Conservation (phyloP, 2,113 vertebrate species). For the Perca fluviatilis region DNA sequence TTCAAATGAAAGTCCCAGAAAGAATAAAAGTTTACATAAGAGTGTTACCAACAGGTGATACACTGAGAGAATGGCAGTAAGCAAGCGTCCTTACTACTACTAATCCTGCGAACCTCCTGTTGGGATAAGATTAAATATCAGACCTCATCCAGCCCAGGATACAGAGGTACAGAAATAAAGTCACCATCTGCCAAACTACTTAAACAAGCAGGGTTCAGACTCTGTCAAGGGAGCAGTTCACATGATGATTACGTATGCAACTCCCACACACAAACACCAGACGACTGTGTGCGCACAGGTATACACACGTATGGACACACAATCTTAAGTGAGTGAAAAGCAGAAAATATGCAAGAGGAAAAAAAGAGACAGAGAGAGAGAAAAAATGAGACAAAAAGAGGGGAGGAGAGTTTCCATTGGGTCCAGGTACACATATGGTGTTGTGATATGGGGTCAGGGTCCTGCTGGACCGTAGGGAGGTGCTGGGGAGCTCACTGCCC, state of each 20-base stretch:
- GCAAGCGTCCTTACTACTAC: neutral
- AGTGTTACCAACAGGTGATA: neutral
- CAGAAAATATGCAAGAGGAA: slow-evolving; percentile 3
- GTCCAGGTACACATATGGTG: slow-evolving; percentile 58
- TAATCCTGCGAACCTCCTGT: slow-evolving; percentile 49
- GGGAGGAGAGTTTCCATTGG: slow-evolving; percentile 21
- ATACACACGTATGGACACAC: neutral
- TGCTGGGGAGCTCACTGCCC: slow-evolving; percentile 79
- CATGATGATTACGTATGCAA: slow-evolving; percentile 27
- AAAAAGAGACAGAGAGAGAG: neutral
- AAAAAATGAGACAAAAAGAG: slow-evolving; percentile 7
- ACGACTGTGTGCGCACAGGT: slow-evolving; percentile 20
- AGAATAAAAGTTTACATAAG: neutral
- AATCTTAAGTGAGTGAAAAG: slow-evolving; percentile 3
- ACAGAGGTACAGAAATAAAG: slow-evolving; percentile 47
- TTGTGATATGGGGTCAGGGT: slow-evolving; percentile 75
- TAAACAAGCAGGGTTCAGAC: slow-evolving; percentile 46
- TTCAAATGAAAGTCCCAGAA: neutral
- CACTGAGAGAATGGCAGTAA: neutral
- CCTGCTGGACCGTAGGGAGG: slow-evolving; percentile 87
- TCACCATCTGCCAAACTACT: slow-evolving; percentile 61
- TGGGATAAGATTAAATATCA: slow-evolving; percentile 50
- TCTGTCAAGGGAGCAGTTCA: slow-evolving; percentile 52
- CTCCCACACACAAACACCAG: slow-evolving; percentile 32
- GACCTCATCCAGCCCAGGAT: slow-evolving; percentile 50